Evolutionary conservation across 2,888 invertebrate genomes (phyloP).

Genomic region (Notodonta dromedarius): DNA sequence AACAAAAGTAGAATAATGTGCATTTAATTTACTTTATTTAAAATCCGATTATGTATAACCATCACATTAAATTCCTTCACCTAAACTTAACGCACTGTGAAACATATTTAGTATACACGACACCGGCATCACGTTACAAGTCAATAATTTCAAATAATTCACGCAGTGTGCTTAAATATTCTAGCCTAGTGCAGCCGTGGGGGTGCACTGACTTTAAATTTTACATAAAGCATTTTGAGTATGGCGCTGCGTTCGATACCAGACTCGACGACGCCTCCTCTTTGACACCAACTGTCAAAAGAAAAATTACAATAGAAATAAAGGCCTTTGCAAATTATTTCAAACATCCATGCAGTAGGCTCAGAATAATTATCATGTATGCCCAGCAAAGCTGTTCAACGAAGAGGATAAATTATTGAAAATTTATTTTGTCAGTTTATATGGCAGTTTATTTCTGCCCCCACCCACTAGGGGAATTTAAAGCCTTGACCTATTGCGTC

Average conservation of each 20-base stretch:
- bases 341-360: no score
- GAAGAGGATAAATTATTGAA: no score
- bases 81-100: constrained; percentile 31
- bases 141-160: constrained; percentile 17
- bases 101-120: constrained; percentile 30
- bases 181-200: constrained; percentile 46
- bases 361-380: no score
- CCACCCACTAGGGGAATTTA: no score
- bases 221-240: constrained; percentile 79
- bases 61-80: constrained; percentile 17
- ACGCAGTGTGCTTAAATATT: constrained; percentile 35
- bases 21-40: constrained; percentile 23
- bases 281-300: constrained; percentile 69
- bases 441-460: no score
- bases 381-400: no score
- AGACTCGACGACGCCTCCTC: constrained; percentile 68
- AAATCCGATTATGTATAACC: constrained; percentile 16
- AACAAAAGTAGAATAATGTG: constrained; percentile 17
- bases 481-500: no score
- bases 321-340: no score
- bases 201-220: constrained; percentile 38
- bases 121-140: constrained; percentile 21
- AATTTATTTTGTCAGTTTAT: no score
- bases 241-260: constrained; percentile 65
- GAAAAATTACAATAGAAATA: constrained; percentile 10